These are phyloP conservation scores for Priocnemis perturbator DNA, from an alignment of 2,888 invertebrate genomes.

Conservation along the genomic window DNA sequence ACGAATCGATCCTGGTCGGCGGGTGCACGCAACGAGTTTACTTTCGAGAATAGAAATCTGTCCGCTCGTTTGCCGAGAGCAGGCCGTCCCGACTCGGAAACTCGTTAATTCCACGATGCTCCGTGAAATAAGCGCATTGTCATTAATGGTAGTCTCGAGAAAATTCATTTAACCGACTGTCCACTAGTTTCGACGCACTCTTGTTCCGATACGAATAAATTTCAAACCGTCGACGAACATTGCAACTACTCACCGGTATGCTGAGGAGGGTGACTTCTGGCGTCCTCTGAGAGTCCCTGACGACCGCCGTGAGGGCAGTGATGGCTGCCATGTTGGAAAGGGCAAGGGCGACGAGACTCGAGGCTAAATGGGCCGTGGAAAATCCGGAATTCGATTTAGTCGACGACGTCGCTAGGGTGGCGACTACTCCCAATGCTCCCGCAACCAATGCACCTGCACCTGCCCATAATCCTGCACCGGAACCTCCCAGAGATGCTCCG, in stretches of 20 bases:
- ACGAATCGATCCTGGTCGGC: constrained; percentile 9
- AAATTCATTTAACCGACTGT: too few relatives aligned
- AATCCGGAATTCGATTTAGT: constrained; percentile 65
- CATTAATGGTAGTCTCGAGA: too few relatives aligned
- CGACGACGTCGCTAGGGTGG: constrained; percentile 70
- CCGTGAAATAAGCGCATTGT: too few relatives aligned
- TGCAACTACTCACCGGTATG: constrained; percentile 62
- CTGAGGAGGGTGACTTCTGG: constrained; percentile 64
- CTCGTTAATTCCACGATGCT: too few relatives aligned
- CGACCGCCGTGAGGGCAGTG: constrained; percentile 76
- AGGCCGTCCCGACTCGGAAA: too few relatives aligned
- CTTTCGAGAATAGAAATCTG: constrained; percentile 25
- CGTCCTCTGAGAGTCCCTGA: constrained; percentile 78
- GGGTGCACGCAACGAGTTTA: constrained; percentile 13
- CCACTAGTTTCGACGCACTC: too few relatives aligned
- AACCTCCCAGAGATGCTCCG: constrained; percentile 78
- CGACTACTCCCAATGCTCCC: constrained; percentile 80
- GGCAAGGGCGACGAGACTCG: constrained; percentile 76
- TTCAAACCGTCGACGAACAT: too few relatives aligned
- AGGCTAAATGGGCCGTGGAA: constrained; percentile 80
- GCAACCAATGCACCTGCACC: constrained; percentile 81
- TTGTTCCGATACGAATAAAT: too few relatives aligned
- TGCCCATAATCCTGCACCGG: constrained; percentile 83
- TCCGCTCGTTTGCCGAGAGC: constrained; percentile 4
- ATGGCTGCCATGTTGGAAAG: constrained; percentile 72